Evolutionary conservation across 2,888 invertebrate species (phyloP).

Genomic region (Halictus ligatus): DNA sequence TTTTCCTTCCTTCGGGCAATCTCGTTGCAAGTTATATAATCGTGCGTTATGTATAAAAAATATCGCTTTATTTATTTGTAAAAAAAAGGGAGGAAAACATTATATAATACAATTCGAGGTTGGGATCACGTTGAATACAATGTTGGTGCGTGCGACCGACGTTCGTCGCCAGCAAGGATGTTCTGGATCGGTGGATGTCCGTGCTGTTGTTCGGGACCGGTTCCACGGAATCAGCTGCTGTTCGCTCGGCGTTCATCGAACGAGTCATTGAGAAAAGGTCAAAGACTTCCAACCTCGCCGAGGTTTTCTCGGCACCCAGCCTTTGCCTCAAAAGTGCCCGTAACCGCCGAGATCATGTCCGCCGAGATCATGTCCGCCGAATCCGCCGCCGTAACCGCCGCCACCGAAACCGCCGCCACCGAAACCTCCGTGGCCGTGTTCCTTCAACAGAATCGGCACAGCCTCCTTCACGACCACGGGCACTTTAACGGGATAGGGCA

Average conservation of each 20-base stretch:
- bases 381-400: slow-evolving; percentile 53
- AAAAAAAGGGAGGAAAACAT: slow-evolving; percentile 35
- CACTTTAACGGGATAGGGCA: slow-evolving; percentile 79
- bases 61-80: slow-evolving; percentile 71
- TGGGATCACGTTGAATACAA: slow-evolving; percentile 67
- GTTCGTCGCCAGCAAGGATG: slow-evolving; percentile 20
- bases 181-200: background rate
- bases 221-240: slow-evolving; percentile 20
- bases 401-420: slow-evolving; percentile 64
- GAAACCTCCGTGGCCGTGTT: slow-evolving; percentile 63
- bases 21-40: slow-evolving; percentile 53
- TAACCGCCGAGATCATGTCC: slow-evolving; percentile 60
- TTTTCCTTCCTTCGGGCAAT: slow-evolving; percentile 12
- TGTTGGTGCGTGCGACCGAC: slow-evolving; percentile 57
- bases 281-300: slow-evolving; percentile 37
- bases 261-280: slow-evolving; percentile 45
- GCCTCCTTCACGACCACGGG: slow-evolving; percentile 77
- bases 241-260: slow-evolving; percentile 11
- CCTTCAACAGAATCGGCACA: slow-evolving; percentile 74
- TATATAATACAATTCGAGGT: slow-evolving; percentile 66
- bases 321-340: slow-evolving; percentile 62
- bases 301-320: background rate
- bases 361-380: slow-evolving; percentile 66
- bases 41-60: slow-evolving; percentile 67
- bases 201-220: background rate